These are phyloP conservation scores for Sinocyclocheilus grahami DNA, from an alignment of 2,113 vertebrate species.

Conservation along the genomic window DNA sequence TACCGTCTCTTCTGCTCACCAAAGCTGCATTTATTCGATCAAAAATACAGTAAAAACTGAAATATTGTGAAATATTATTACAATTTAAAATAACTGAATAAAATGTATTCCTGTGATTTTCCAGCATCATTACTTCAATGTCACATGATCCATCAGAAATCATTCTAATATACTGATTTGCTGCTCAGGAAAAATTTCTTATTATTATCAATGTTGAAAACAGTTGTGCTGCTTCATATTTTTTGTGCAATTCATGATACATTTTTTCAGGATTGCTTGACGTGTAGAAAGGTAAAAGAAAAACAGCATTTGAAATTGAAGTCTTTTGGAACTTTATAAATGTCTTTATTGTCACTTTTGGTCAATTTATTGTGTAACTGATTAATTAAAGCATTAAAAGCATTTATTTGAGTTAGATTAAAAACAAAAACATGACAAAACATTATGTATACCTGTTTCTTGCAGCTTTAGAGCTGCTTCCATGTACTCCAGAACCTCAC, in stretches of 20 bases:
- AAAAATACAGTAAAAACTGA: no score
- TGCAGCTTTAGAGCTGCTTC: slow-evolving; percentile 84
- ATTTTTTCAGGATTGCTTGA: neutral
- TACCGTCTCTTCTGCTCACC: neutral
- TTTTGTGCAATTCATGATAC: neutral
- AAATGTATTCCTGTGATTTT: neutral
- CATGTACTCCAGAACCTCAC: slow-evolving; percentile 88
- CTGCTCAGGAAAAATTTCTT: no score
- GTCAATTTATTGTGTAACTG: neutral
- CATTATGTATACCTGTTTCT: slow-evolving; percentile 78
- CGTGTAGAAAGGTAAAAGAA: neutral
- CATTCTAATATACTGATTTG: no score
- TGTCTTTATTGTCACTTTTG: neutral
- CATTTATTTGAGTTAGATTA: neutral
- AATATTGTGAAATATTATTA: no score
- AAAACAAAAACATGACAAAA: neutral
- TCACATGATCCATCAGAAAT: neutral
- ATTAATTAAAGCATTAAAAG: neutral
- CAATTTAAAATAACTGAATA: neutral
- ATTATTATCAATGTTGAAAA: no score
- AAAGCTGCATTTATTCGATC: neutral
- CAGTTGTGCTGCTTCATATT: no score
- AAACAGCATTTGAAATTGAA: neutral
- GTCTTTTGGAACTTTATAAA: neutral
- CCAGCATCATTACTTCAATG: neutral